Percentiles rank a stretch among this genome's conserved stretches.
These are phyloP conservation scores for Apostichopus parvimensis DNA, from an alignment of 35 echinoderm and acorn worm species.

Conservation along the genomic window DNA sequence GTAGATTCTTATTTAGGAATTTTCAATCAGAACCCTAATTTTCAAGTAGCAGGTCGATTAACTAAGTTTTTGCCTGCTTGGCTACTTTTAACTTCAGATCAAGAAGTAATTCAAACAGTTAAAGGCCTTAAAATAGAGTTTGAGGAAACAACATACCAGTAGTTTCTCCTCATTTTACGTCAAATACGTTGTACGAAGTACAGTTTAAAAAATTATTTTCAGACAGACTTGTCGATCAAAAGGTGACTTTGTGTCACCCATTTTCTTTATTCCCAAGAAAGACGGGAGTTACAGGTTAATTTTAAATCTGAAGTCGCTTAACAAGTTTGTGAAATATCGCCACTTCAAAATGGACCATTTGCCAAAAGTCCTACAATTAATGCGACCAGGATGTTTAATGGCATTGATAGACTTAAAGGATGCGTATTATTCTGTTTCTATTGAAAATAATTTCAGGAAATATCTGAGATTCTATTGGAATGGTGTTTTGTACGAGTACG, in stretches of 20 bases:
- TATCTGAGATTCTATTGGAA: slow-evolving; percentile 35
- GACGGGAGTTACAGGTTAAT: no score
- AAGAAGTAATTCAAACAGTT: slow-evolving; percentile 25
- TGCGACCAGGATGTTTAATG: no score
- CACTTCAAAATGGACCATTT: slow-evolving; percentile 31
- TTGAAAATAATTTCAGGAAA: slow-evolving; percentile 1
- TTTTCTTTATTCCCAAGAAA: slow-evolving; percentile 37
- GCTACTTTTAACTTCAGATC: slow-evolving; percentile 34
- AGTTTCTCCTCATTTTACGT: slow-evolving; percentile 27
- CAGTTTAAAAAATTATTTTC: no score
- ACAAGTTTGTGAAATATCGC: no score
- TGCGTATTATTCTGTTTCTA: no score
- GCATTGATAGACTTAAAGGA: no score
- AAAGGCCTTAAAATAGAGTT: slow-evolving; percentile 38
- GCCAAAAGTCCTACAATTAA: background rate
- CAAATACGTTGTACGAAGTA: slow-evolving; percentile 26
- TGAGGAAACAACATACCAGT: slow-evolving; percentile 43
- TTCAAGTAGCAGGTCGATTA: no score
- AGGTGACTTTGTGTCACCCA: slow-evolving; percentile 47
- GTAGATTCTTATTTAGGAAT: no score
- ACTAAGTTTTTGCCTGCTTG: background rate
- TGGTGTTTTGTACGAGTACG: slow-evolving; percentile 9
- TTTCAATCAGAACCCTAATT: no score
- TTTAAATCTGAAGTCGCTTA: slow-evolving; percentile 23
- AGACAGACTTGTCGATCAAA: background rate